Percentiles rank a stretch among this genome's conserved stretches.
phyloP scores from a whole-genome alignment of 2,113 vertebrate species.

The Peromyscus maniculatus region DNA sequence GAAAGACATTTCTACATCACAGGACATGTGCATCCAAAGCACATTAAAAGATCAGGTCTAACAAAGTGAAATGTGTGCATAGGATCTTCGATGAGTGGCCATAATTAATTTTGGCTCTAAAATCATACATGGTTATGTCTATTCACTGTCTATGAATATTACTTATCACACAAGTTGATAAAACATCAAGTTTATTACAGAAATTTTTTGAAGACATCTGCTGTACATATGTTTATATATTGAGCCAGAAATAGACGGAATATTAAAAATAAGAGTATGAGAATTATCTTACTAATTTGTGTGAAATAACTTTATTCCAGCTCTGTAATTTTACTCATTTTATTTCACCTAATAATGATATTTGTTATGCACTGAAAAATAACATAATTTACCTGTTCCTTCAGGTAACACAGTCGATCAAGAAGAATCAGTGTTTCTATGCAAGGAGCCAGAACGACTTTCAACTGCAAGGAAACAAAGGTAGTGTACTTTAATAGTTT shows the following conservation, averaged over 20 bases:
- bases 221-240: slow-evolving; percentile 84
- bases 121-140: slow-evolving; percentile 57
- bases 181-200: slow-evolving; percentile 81
- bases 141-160: slow-evolving; percentile 79
- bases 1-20: slow-evolving; percentile 33
- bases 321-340: slow-evolving; percentile 73
- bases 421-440: slow-evolving; percentile 97
- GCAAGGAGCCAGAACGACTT: slow-evolving; percentile 96
- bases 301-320: slow-evolving; percentile 67
- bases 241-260: slow-evolving; percentile 78
- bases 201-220: slow-evolving; percentile 85
- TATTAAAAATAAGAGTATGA: slow-evolving; percentile 81
- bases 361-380: slow-evolving; percentile 78
- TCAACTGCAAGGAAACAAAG: slow-evolving; percentile 90
- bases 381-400: slow-evolving; percentile 94
- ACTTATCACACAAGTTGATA: slow-evolving; percentile 87
- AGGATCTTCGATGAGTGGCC: slow-evolving; percentile 58
- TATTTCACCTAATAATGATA: slow-evolving; percentile 72
- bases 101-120: slow-evolving; percentile 64
- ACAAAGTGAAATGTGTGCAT: slow-evolving; percentile 57
- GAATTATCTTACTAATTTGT: slow-evolving; percentile 76
- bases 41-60: slow-evolving; percentile 55
- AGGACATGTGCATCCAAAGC: background rate
- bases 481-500: slow-evolving; percentile 60
- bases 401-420: slow-evolving; percentile 97